Evolutionary conservation across 2,113 vertebrate species (phyloP).

Genomic region (Plecotus auritus): DNA sequence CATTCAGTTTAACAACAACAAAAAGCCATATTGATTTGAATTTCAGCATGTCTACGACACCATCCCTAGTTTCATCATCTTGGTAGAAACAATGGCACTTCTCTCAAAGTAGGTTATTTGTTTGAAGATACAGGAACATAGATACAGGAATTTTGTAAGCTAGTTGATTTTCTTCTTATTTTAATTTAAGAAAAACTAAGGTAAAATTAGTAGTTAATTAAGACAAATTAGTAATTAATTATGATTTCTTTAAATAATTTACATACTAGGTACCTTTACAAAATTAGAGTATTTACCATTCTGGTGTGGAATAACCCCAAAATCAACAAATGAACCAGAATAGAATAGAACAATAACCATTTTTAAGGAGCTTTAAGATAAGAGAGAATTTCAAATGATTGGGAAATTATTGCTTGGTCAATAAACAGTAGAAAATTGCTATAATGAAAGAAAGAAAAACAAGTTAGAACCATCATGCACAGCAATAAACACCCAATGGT

Average conservation of each 20-base stretch:
- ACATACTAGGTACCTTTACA: not conserved
- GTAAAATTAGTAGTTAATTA: not conserved
- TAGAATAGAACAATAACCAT: not conserved
- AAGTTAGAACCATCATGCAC: not conserved
- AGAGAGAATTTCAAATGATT: not conserved
- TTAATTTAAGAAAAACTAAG: not conserved
- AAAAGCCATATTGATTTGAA: constrained; percentile 6
- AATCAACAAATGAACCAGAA: not conserved
- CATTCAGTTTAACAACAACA: constrained; percentile 41
- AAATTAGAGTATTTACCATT: not conserved
- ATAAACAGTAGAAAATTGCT: not conserved
- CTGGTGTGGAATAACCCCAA: not conserved
- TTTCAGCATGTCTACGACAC: not conserved
- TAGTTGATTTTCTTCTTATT: not conserved
- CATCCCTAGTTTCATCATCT: not conserved
- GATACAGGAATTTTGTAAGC: not conserved
- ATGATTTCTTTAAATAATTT: not conserved
- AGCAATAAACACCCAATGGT: not conserved
- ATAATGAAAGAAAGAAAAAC: not conserved
- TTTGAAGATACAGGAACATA: not conserved
- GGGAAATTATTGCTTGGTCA: not conserved
- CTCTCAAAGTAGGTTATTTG: not conserved
- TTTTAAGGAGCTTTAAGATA: not conserved
- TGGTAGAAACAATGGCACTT: not conserved
- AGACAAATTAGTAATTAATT: not conserved